These are phyloP conservation scores for Tuberolachnus salignus DNA, from an alignment of 2,888 invertebrate genomes.

Conservation along the genomic window DNA sequence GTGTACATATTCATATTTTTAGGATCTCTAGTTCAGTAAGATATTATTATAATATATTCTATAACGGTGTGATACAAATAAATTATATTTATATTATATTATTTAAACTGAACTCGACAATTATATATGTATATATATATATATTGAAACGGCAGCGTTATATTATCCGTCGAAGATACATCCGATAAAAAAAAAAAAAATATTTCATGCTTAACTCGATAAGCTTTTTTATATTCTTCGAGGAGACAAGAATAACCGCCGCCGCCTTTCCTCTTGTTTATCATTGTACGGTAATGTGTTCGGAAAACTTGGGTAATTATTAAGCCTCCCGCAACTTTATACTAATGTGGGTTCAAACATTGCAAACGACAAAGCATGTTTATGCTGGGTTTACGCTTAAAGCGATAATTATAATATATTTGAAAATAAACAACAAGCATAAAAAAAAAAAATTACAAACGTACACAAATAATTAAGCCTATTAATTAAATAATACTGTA, in stretches of 20 bases:
- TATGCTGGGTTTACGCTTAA: slow-evolving; percentile 20
- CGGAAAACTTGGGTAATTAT: slow-evolving; percentile 39
- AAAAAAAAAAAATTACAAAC: too few relatives aligned
- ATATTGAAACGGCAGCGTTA: too few relatives aligned
- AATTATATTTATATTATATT: too few relatives aligned
- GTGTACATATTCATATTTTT: too few relatives aligned
- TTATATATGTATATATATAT: too few relatives aligned
- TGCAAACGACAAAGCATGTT: slow-evolving; percentile 7
- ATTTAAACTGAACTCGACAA: too few relatives aligned
- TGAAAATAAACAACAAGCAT: neutral
- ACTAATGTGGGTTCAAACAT: slow-evolving; percentile 8
- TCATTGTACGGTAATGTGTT: slow-evolving; percentile 21
- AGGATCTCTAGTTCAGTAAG: too few relatives aligned
- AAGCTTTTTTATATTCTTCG: slow-evolving; percentile 16
- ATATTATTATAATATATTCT: too few relatives aligned
- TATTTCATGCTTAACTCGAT: neutral
- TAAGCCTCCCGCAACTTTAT: slow-evolving; percentile 38
- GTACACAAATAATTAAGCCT: too few relatives aligned
- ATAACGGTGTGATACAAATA: too few relatives aligned
- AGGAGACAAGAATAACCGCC: slow-evolving; percentile 9
- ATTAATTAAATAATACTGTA: too few relatives aligned
- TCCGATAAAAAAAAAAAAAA: neutral
- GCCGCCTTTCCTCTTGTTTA: slow-evolving; percentile 17
- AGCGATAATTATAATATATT: slow-evolving; percentile 32
- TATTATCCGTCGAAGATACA: neutral